Base-by-base conservation (phyloP, 2,797 vertebrate species). In the Danio tinwini region DNA sequence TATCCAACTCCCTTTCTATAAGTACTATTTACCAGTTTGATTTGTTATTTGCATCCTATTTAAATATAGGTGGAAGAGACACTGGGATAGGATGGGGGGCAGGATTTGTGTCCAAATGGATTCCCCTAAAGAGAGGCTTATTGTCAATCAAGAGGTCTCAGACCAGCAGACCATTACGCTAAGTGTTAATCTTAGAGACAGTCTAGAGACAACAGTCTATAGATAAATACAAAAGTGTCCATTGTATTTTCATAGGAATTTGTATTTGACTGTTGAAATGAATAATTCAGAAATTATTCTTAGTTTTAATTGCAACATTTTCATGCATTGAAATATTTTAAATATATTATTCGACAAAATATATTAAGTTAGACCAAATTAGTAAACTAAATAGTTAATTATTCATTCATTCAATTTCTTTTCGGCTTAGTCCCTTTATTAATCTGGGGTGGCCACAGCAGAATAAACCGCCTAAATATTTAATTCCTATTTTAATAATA, bases 1-100 rank as follows among this genome's bases (percentile, higher is more conserved):
- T 58, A 47, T 17, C 21, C 56, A 17, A 44, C 65, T 55, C 67
- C 74, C 6, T 10, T 21, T 67, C 44, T 65, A 10, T 69, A 50
- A 44, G 2, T 10, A 45, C 45, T 81, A 40, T 76, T 75, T 76
- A 67, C 65, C 58, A 70, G 76, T 78, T 53, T 50, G 74, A 71
- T 80, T 82, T 82, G 81, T 74, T 84, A 85, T 88, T 87, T 81
- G 84, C 83, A 85, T 86, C 82, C 7, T 65, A 89, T 87, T 88
- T 90, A 87, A 88, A 88, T 88, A 88, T 87, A 87, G 85, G 78
- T 89, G 86, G 81, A 83, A 52, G 62, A 58, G 68, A 77, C 81
- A 53, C 63, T 74, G 76, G 67, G 65, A 80, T 55, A 64, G 62
- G 61, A 56, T 47, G 44, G 59, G 61, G 62, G 72, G n/a, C 16